Evolutionary conservation across 2,797 vertebrate genomes (phyloP).

Genomic region (Poecilia velifera): DNA sequence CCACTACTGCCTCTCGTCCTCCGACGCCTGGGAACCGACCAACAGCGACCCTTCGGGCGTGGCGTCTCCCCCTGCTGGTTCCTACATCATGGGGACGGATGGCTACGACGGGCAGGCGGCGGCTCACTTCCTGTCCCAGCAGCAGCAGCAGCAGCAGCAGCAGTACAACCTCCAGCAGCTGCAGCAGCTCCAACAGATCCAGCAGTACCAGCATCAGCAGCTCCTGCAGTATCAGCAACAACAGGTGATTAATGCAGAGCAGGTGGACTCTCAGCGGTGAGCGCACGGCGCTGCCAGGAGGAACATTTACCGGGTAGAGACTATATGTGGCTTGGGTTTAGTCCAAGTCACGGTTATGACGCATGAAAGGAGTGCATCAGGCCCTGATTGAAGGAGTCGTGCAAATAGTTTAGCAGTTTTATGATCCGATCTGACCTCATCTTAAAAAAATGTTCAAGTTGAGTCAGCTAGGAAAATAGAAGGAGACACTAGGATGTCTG

Average conservation of each 20-base stretch:
- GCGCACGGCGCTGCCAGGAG: slow-evolving; percentile 4
- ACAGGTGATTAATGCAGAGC: slow-evolving; percentile 68
- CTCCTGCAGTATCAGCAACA: slow-evolving; percentile 86
- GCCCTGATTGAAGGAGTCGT: background rate
- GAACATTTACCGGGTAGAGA: slow-evolving; percentile 10
- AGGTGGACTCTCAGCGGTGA: slow-evolving; percentile 30
- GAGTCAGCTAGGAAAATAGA: background rate
- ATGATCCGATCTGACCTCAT: background rate
- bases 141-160: slow-evolving; percentile 78
- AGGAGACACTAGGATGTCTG: background rate
- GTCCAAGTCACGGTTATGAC: slow-evolving; percentile 6
- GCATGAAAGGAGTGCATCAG: slow-evolving; percentile 7
- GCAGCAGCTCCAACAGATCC: slow-evolving; percentile 87
- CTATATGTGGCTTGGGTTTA: slow-evolving; percentile 15
- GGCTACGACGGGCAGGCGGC: slow-evolving; percentile 89
- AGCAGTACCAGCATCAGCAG: slow-evolving; percentile 87
- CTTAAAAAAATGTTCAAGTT: background rate
- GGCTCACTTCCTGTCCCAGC: slow-evolving; percentile 87
- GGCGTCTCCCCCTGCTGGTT: slow-evolving; percentile 89
- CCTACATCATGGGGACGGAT: slow-evolving; percentile 85
- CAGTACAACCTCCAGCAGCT: slow-evolving; percentile 84
- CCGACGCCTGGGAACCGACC: slow-evolving; percentile 95
- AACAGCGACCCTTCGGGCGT: slow-evolving; percentile 91
- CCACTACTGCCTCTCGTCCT: slow-evolving; percentile 98
- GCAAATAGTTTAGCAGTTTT: background rate